A percentile compares a stretch with the other conserved stretches of the same genome.
Conservation (phyloP, 2,888 invertebrate genomes). For the Hyposoter didymator region DNA sequence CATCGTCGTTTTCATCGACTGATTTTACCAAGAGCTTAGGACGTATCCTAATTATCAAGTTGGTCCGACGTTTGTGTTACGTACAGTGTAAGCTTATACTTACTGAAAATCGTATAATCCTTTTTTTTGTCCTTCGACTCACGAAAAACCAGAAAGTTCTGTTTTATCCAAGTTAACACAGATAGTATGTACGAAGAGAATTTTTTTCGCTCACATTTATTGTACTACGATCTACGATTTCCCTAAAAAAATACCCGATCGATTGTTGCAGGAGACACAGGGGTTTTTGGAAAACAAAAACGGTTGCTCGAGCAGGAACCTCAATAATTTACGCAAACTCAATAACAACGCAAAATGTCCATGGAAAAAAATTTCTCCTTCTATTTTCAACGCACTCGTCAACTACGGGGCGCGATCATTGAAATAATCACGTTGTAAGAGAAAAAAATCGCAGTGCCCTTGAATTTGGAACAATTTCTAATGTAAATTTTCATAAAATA, state of each 20-base stretch:
- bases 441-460: too few species aligned
- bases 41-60: slow-evolving; percentile 71
- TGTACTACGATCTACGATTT: slow-evolving; percentile 12
- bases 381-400: background rate
- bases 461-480: too few species aligned
- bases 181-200: slow-evolving; percentile 64
- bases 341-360: background rate
- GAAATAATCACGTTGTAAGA: background rate
- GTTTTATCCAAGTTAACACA: slow-evolving; percentile 67
- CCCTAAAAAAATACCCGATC: slow-evolving; percentile 7
- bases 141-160: slow-evolving; percentile 73
- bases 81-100: slow-evolving; percentile 69
- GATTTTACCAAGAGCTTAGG: slow-evolving; percentile 65
- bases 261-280: slow-evolving; percentile 1
- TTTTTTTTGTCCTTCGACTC: slow-evolving; percentile 65
- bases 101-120: slow-evolving; percentile 70
- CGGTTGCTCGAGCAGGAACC: background rate
- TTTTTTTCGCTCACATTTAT: slow-evolving; percentile 23
- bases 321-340: background rate
- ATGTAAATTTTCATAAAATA: too few species aligned
- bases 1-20: background rate
- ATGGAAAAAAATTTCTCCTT: background rate
- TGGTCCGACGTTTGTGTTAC: slow-evolving; percentile 76
- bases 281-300: background rate
- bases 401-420: background rate